Percentiles rank a stretch among this genome's conserved stretches.
These are phyloP conservation scores for Caenorhabditis tropicalis DNA, from an alignment of 1,140 invertebrate genomes.

Conservation along the genomic window DNA sequence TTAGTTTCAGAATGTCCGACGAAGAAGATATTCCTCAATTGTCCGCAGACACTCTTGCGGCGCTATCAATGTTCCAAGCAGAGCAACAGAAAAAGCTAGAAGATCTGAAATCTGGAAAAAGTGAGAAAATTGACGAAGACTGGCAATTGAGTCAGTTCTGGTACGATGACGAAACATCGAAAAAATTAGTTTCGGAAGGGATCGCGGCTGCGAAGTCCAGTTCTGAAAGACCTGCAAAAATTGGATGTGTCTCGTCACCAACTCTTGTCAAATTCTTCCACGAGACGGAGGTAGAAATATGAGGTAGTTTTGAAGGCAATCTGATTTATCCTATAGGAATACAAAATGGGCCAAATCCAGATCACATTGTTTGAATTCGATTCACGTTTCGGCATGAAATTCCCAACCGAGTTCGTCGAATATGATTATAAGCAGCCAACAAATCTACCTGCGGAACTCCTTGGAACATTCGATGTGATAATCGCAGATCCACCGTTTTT, in stretches of 20 bases:
- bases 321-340: slow-evolving; percentile 56
- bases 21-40: slow-evolving; percentile 51
- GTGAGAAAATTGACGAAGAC: slow-evolving; percentile 51
- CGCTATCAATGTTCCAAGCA: slow-evolving; percentile 30
- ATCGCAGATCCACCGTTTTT: slow-evolving; percentile 92
- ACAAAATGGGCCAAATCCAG: slow-evolving; percentile 74
- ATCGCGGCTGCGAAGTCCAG: slow-evolving; percentile 42
- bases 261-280: slow-evolving; percentile 80
- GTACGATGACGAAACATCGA: slow-evolving; percentile 78
- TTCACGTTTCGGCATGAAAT: slow-evolving; percentile 80
- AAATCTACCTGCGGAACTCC: slow-evolving; percentile 74
- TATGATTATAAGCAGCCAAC: slow-evolving; percentile 88
- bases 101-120: background rate
- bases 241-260: slow-evolving; percentile 88
- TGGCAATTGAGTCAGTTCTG: slow-evolving; percentile 57
- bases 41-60: slow-evolving; percentile 49
- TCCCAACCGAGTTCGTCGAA: slow-evolving; percentile 82
- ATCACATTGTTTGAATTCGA: slow-evolving; percentile 79
- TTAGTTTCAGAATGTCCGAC: background rate
- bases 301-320: background rate
- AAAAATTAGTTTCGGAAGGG: slow-evolving; percentile 73
- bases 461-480: slow-evolving; percentile 80
- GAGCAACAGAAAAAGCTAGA: slow-evolving; percentile 41
- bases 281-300: slow-evolving; percentile 69
- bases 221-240: slow-evolving; percentile 70